A percentile compares a stretch with the other conserved stretches of the same genome.
These are phyloP conservation scores for Epinephelus lanceolatus DNA, from an alignment of 2,113 vertebrate species.

Conservation along the genomic window DNA sequence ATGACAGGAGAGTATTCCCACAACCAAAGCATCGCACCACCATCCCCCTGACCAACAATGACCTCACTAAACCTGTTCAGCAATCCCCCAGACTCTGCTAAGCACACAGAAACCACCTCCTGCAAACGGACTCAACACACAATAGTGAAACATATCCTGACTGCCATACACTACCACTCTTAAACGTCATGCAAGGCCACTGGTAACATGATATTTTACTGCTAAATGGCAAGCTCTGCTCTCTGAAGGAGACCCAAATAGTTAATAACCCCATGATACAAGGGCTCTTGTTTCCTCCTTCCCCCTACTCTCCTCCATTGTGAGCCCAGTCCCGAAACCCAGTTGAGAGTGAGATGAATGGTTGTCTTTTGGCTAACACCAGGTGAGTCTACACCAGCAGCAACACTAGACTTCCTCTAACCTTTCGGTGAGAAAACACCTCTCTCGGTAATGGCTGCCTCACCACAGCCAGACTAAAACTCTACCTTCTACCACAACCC, in stretches of 20 bases:
- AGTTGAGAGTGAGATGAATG: conserved; percentile 12
- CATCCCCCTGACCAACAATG: conserved; percentile 10
- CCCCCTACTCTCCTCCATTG: conserved; percentile 6
- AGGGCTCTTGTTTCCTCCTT: not conserved
- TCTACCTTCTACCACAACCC: conserved; percentile 31
- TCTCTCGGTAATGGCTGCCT: conserved; percentile 45
- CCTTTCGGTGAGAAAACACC: conserved; percentile 58
- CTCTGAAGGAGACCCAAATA: conserved; percentile 11
- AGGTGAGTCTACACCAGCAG: conserved; percentile 43
- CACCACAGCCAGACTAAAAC: conserved; percentile 49
- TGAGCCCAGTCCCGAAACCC: conserved; percentile 15
- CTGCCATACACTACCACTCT: conserved; percentile 21
- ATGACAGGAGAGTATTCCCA: conserved; percentile 11
- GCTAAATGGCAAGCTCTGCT: conserved; percentile 29
- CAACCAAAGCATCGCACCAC: conserved; percentile 13
- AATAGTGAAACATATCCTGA: conserved; percentile 27
- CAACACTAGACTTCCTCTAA: conserved; percentile 70
- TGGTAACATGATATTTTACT: conserved; percentile 40
- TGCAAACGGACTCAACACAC: conserved; percentile 51
- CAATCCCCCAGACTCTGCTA: conserved; percentile 28
- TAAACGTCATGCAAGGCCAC: conserved; percentile 21
- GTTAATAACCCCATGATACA: conserved; percentile 20
- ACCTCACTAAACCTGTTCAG: conserved; percentile 58
- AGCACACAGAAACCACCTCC: conserved; percentile 49
- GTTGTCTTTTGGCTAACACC: conserved; percentile 48